Percentiles rank a stretch among this genome's conserved stretches.
Evolutionary conservation across 2,797 vertebrate species (phyloP).

Genomic region (Loriculus beryllinus): DNA sequence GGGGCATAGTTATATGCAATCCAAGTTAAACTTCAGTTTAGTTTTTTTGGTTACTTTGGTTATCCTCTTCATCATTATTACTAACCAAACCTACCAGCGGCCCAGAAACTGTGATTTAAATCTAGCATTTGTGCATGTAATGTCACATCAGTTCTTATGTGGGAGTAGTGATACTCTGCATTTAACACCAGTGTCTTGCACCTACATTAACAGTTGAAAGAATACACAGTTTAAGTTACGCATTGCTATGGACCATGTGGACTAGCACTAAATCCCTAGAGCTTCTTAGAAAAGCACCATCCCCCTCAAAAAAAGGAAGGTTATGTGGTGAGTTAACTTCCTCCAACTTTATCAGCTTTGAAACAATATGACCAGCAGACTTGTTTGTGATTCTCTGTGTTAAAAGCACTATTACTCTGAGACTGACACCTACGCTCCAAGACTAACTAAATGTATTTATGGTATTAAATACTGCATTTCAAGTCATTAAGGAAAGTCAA

Average conservation of each 20-base stretch:
- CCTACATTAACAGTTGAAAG: slow-evolving; percentile 27
- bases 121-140: slow-evolving; percentile 14
- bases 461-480: neutral
- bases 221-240: neutral
- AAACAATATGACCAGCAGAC: neutral
- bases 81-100: neutral
- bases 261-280: neutral
- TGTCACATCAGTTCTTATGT: slow-evolving; percentile 45
- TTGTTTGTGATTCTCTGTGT: neutral
- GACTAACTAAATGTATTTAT: neutral
- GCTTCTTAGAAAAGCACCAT: slow-evolving; percentile 36
- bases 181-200: slow-evolving; percentile 57
- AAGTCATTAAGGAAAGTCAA: neutral
- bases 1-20: neutral
- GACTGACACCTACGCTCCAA: neutral
- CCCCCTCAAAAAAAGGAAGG: neutral
- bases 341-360: slow-evolving; percentile 24
- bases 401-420: neutral
- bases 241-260: neutral
- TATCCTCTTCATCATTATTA: neutral
- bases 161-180: neutral
- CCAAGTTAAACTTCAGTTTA: neutral
- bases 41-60: neutral
- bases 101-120: slow-evolving; percentile 64
- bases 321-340: slow-evolving; percentile 40